Evolutionary conservation across 2,113 vertebrate genomes (phyloP).

Genomic region (Megalops atlanticus): DNA sequence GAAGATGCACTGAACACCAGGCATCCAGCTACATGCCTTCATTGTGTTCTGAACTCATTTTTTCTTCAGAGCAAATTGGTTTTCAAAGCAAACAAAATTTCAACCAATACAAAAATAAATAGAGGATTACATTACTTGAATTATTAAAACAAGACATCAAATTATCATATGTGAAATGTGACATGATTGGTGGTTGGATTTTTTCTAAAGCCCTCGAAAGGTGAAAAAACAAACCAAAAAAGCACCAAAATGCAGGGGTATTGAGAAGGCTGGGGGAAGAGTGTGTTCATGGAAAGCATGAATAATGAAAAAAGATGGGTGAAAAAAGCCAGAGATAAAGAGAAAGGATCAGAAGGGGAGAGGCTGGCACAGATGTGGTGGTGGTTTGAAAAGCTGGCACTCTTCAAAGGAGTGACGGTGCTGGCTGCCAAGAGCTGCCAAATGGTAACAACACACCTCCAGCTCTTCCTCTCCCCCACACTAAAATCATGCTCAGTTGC

Average conservation of each 20-base stretch:
- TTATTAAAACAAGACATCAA: too few species aligned
- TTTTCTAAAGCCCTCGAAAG: too few species aligned
- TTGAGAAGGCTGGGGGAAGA: neutral
- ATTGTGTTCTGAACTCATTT: too few species aligned
- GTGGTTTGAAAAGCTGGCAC: conserved; percentile 76
- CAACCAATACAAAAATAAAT: too few species aligned
- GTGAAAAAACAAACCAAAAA: neutral
- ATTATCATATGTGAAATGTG: too few species aligned
- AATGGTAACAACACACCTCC: conserved; percentile 62
- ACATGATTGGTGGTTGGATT: too few species aligned
- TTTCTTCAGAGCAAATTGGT: too few species aligned
- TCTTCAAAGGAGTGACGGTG: conserved; percentile 61
- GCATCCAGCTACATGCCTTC: too few species aligned
- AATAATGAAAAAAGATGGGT: conserved; percentile 17
- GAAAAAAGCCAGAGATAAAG: conserved; percentile 39
- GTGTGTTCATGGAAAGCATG: neutral
- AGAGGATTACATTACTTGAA: too few species aligned
- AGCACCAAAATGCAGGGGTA: neutral
- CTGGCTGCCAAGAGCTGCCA: conserved; percentile 68
- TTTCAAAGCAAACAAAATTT: too few species aligned
- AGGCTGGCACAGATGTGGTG: conserved; percentile 65
- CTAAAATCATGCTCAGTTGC: neutral
- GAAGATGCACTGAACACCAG: too few species aligned
- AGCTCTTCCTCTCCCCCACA: neutral
- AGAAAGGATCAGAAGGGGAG: conserved; percentile 67